A percentile compares a stretch with the other conserved stretches of the same genome.
Conservation (phyloP, 92 coral and sea anemone species). For the Bergia puertoricense region DNA sequence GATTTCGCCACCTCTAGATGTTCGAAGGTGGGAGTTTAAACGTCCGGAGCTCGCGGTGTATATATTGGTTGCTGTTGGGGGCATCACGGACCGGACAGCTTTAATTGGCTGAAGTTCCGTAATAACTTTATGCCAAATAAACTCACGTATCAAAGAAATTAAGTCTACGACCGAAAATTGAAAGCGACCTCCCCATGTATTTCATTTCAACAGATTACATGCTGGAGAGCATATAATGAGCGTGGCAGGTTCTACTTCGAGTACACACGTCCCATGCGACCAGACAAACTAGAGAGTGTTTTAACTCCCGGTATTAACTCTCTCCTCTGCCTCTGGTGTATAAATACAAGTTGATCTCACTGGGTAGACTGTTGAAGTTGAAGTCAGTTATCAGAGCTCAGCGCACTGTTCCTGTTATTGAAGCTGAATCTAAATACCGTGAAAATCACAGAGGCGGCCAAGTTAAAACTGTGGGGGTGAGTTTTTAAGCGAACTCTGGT, state of each 20-base stretch:
- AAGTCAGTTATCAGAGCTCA: too few species aligned
- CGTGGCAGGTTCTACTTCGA: background rate
- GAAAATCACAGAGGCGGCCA: background rate
- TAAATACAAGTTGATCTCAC: background rate
- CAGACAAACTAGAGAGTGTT: background rate
- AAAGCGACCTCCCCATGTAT: background rate
- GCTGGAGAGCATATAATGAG: background rate
- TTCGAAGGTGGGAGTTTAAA: background rate
- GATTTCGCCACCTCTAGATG: background rate
- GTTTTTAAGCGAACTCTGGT: background rate
- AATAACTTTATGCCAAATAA: background rate
- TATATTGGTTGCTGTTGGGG: background rate
- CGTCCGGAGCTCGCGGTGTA: background rate
- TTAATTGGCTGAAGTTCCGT: conserved; percentile 6
- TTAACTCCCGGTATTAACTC: background rate
- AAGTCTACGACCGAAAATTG: background rate
- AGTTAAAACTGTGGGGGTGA: background rate
- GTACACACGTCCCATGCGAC: background rate
- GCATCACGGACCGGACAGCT: background rate
- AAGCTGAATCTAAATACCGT: background rate
- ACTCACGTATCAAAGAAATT: conserved; percentile 7
- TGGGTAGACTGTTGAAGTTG: too few species aligned
- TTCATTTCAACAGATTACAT: background rate
- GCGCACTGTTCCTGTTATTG: too few species aligned
- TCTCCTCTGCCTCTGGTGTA: background rate